Evolutionary conservation across 2,113 vertebrate genomes (phyloP).

Genomic region (Oenanthe melanoleuca): DNA sequence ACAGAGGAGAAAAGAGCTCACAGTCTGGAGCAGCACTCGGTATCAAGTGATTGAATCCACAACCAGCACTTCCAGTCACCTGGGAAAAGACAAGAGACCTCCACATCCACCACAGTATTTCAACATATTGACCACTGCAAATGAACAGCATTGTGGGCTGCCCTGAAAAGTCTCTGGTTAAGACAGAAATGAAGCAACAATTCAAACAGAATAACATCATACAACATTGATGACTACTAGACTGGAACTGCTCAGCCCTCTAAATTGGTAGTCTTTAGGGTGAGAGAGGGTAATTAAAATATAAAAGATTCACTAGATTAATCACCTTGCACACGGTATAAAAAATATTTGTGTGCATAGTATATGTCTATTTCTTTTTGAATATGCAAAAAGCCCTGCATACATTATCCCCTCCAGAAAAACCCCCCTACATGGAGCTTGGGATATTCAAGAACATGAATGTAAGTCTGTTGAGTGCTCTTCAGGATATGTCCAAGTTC

Average conservation of each 20-base stretch:
- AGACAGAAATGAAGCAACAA: not conserved
- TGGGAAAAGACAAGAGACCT: not conserved
- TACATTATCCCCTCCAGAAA: not conserved
- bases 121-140: not conserved
- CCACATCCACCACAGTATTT: not conserved
- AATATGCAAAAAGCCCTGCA: not conserved
- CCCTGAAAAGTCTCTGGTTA: not conserved
- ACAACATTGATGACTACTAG: not conserved
- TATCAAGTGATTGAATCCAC: rapidly evolving
- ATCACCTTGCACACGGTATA: not conserved
- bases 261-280: not conserved
- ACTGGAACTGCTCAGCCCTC: not conserved
- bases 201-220: not conserved
- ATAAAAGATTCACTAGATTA: not conserved
- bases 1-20: not conserved
- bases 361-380: not conserved
- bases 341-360: not conserved
- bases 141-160: not conserved
- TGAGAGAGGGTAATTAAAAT: not conserved
- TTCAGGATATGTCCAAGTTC: not conserved
- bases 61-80: not conserved
- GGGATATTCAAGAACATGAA: not conserved
- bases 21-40: rapidly evolving
- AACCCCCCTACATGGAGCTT: not conserved
- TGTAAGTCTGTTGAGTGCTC: rapidly evolving